These are phyloP conservation scores for Deroplatys truncata DNA, from an alignment of 2,888 invertebrate species.

Conservation along the genomic window DNA sequence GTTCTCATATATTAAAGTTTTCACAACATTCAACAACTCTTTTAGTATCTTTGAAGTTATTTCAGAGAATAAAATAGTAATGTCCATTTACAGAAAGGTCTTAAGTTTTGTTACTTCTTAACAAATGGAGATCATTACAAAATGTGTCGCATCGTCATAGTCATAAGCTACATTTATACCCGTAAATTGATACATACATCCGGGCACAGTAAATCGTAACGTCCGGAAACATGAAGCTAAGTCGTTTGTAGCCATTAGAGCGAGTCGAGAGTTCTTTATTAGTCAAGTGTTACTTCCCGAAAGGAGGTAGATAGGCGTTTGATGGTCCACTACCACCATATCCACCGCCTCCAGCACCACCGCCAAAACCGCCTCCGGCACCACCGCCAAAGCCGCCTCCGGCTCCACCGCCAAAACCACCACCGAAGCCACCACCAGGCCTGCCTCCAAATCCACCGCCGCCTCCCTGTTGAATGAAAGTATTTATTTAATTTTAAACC, in stretches of 20 bases:
- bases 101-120: background rate
- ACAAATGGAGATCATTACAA: background rate
- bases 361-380: background rate
- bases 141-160: background rate
- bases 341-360: background rate
- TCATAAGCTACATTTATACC: background rate
- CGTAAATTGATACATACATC: background rate
- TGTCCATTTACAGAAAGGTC: background rate
- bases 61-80: background rate
- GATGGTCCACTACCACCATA: background rate
- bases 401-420: background rate
- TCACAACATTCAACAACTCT: background rate
- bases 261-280: background rate
- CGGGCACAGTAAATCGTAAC: too few species aligned
- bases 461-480: background rate
- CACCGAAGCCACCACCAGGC: background rate
- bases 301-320: slow-evolving; percentile 16
- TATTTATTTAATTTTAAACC: background rate
- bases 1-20: background rate
- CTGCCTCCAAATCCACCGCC: background rate
- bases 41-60: background rate
- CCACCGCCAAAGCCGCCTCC: background rate
- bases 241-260: background rate
- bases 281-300: background rate
- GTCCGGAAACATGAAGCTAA: background rate